A percentile compares a stretch with the other conserved stretches of the same genome.
Evolutionary conservation across 2,797 vertebrate genomes (phyloP).

Genomic region (Acipenser ruthenus): DNA sequence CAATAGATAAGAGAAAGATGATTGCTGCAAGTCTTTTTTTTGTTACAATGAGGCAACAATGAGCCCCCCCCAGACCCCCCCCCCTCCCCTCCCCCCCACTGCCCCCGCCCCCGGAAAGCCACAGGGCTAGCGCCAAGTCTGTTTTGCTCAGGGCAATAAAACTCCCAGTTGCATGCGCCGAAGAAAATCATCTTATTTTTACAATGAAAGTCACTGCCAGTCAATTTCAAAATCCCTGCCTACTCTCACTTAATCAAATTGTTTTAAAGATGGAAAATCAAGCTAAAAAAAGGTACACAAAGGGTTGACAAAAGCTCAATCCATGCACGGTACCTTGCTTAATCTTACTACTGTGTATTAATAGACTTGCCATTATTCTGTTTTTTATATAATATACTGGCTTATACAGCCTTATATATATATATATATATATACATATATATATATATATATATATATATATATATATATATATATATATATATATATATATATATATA

Average conservation of each 20-base stretch:
- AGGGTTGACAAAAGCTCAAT: conserved; percentile 12
- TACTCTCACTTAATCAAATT: conserved; percentile 27
- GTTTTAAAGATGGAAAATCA: conserved; percentile 18
- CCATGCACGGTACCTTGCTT: conserved; percentile 8
- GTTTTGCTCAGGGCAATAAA: conserved; percentile 56
- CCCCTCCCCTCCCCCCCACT: too few relatives aligned
- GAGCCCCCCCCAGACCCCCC: background rate
- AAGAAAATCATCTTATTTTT: conserved; percentile 54
- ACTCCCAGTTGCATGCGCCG: conserved; percentile 38
- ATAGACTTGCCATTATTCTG: conserved; percentile 16
- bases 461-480: conserved; percentile 19
- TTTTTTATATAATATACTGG: conserved; percentile 13
- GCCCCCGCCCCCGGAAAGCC: background rate
- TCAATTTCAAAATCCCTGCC: conserved; percentile 42
- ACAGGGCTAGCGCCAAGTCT: conserved; percentile 22
- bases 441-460: conserved; percentile 19
- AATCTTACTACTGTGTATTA: conserved; percentile 16
- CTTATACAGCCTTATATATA: conserved; percentile 7
- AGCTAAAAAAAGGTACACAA: conserved; percentile 9
- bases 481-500: conserved; percentile 18
- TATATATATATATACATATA: conserved; percentile 16
- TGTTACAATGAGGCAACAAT: conserved; percentile 17
- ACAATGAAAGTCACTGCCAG: conserved; percentile 56
- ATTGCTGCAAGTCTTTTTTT: conserved; percentile 24
- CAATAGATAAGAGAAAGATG: conserved; percentile 35